A percentile compares a stretch with the other conserved stretches of the same genome.
These are phyloP conservation scores for Diabrotica balteata DNA, from an alignment of 2,888 invertebrate genomes.

Conservation along the genomic window DNA sequence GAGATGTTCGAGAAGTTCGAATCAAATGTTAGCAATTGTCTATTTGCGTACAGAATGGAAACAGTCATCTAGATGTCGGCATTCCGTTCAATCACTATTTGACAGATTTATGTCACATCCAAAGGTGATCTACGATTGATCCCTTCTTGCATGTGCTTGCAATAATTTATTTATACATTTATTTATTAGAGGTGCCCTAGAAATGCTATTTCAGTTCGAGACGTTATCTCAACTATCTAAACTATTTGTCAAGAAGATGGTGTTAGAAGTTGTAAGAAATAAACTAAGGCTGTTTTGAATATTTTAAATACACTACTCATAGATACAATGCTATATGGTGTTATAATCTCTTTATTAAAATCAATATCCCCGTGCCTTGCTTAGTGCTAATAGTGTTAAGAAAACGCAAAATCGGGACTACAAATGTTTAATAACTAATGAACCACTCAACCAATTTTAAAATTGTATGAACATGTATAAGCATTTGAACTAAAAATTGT, in stretches of 20 bases:
- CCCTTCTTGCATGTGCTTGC: slow-evolving; percentile 2
- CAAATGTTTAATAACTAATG: too few relatives aligned
- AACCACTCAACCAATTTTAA: too few relatives aligned
- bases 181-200: slow-evolving; percentile 10
- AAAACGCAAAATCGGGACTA: too few relatives aligned
- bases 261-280: too few relatives aligned
- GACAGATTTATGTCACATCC: slow-evolving; percentile 39
- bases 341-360: too few relatives aligned
- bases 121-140: slow-evolving; percentile 26
- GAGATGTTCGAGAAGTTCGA: slow-evolving; percentile 32
- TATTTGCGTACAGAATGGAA: slow-evolving; percentile 48
- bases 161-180: slow-evolving; percentile 10
- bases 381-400: too few relatives aligned
- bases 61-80: slow-evolving; percentile 38
- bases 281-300: too few relatives aligned
- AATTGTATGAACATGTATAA: too few relatives aligned
- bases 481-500: too few relatives aligned
- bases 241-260: not conserved
- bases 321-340: too few relatives aligned
- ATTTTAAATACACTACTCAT: too few relatives aligned
- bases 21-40: slow-evolving; percentile 45
- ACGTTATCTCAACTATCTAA: slow-evolving; percentile 2
- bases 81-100: slow-evolving; percentile 36
- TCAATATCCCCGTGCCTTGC: too few relatives aligned
- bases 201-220: slow-evolving; percentile 4